A percentile compares a stretch with the other conserved stretches of the same genome.
Conservation (phyloP, 2,888 invertebrate species). For the Julus scandinavius region DNA sequence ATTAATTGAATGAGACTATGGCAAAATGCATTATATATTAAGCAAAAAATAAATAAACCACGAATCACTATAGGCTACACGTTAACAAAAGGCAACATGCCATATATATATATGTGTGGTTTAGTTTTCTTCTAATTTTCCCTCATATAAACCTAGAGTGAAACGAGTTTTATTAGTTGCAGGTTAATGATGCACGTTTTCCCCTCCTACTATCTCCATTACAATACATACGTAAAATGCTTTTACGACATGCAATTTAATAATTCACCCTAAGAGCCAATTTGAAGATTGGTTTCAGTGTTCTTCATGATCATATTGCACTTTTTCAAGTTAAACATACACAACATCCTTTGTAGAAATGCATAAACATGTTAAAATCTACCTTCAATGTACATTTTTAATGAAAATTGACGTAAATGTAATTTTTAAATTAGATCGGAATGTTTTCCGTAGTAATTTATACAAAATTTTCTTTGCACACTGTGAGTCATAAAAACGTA, state of each 20-base stretch:
- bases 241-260: constrained; percentile 36
- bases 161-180: constrained; percentile 8
- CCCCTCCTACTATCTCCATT: not conserved
- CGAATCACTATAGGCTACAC: not conserved
- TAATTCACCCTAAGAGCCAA: not conserved
- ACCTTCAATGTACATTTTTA: not conserved
- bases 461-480: not conserved
- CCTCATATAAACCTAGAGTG: constrained; percentile 7
- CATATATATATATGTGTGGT: not conserved
- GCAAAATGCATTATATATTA: constrained; percentile 46
- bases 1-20: constrained; percentile 40
- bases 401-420: not conserved
- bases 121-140: not conserved
- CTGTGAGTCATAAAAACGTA: too few relatives aligned
- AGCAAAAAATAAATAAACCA: constrained; percentile 28
- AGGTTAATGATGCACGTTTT: constrained; percentile 18
- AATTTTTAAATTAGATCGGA: not conserved
- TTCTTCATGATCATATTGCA: not conserved
- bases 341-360: not conserved
- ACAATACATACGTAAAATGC: not conserved
- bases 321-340: not conserved
- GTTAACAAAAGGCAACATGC: not conserved
- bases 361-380: not conserved
- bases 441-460: too few relatives aligned
- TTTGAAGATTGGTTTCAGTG: constrained; percentile 10